Evolutionary conservation across 2,113 vertebrate species (phyloP).

Genomic region (Ondatra zibethicus): DNA sequence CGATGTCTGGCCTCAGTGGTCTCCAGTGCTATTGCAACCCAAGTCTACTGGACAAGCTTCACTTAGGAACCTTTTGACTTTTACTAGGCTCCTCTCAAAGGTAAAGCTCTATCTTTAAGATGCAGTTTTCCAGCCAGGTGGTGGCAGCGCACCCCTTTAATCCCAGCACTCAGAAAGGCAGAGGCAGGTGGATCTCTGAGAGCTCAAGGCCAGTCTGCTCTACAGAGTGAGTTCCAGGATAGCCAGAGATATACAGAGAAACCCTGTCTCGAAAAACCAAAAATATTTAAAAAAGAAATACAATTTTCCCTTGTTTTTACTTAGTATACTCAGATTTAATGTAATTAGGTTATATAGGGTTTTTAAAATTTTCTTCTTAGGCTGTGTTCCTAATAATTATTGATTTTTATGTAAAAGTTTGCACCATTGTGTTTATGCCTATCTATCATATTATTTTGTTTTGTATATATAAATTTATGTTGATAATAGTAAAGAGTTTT

Average conservation of each 20-base stretch:
- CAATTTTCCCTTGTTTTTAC: not conserved
- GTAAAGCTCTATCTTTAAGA: not conserved
- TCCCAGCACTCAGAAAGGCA: no score
- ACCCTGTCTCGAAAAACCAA: no score
- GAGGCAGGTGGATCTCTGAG: no score
- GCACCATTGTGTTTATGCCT: not conserved
- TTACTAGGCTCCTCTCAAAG: not conserved
- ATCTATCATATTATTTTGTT: not conserved
- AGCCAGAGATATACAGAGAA: no score
- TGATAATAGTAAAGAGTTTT: not conserved
- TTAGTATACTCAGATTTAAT: not conserved
- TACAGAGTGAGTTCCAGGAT: no score
- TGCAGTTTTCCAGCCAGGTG: not conserved
- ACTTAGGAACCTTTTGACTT: not conserved
- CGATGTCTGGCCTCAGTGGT: no score
- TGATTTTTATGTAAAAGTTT: not conserved
- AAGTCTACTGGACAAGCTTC: not conserved
- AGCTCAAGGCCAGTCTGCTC: no score
- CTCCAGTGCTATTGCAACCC: not conserved
- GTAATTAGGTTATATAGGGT: not conserved
- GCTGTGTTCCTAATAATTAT: not conserved
- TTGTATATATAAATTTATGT: not conserved
- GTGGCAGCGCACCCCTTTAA: no score
- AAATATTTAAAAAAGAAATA: no score
- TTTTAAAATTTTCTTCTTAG: not conserved